Base-by-base conservation (phyloP, 2,888 invertebrate species). In the Lucinisca nassula region DNA sequence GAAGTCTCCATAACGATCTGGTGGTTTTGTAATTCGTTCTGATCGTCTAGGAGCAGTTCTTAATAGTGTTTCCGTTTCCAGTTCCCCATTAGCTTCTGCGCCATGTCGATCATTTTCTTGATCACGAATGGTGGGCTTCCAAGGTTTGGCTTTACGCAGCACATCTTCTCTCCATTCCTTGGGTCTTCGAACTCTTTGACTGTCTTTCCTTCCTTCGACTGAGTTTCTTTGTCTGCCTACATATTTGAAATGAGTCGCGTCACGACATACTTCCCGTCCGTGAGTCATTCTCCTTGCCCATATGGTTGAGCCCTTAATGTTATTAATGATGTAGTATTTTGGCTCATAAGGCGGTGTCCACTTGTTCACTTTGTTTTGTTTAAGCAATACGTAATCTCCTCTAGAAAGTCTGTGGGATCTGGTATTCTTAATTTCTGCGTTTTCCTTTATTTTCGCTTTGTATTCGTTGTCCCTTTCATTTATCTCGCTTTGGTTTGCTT, bases 381-480 rank as follows among this genome's bases (percentile, higher is more conserved):
- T 61, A 6, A 61, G 27, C 27, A 61, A 61, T 30, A 61, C 61
- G 10, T 61, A 30, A 30, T n/a, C 61, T 30, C 61, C 61, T 61
- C 1, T 61, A 30, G 61, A 6, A 27, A 61, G 61, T 17, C 21
- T 30, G 10, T 61, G 27, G 27, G 30, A 4, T 30, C 61, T 61
- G 6, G 72, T 72, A 27, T 72, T 72, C 30, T n/a, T 72, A n/a
- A 37, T 72, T 72, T 72, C 37, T 38, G 72, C 72, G 30, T 72
- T 72, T 6, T 37, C 6, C 27, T 72, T 72, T 40, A 72, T 37
- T 40, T 37, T 72, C 4, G 37, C 72, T 27, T 72, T 72, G 24
- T 72, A 72, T 24, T 72, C n/a, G 24, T 72, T 37, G 40, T 72
- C 72, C n/a, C 72, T 37, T 24, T 72, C 72, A 24, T 72, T 72